Conservation (phyloP, 2,113 vertebrate species). For the Aegithalos caudatus region DNA sequence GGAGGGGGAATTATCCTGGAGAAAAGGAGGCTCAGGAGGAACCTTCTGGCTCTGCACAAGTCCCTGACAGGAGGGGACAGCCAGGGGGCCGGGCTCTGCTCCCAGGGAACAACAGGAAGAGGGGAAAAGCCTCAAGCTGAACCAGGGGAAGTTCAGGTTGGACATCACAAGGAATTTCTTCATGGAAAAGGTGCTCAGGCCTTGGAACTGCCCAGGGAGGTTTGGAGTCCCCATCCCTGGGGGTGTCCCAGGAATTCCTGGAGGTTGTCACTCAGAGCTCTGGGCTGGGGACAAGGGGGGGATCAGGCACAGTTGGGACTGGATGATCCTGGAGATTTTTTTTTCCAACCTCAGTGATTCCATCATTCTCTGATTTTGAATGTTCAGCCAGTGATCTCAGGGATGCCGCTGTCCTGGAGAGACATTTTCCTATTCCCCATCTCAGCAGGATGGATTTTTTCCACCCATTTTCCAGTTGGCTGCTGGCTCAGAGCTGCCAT, state of each 20-base stretch:
- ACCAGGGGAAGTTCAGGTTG: accelerated
- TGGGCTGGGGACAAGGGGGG: background rate
- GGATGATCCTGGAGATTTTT: accelerated
- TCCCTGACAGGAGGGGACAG: background rate
- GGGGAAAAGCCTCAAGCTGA: accelerated
- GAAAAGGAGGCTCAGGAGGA: background rate
- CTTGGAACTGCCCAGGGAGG: accelerated
- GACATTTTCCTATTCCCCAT: background rate
- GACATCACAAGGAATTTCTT: accelerated
- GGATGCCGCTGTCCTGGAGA: background rate
- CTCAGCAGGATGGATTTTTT: background rate
- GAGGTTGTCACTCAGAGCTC: accelerated
- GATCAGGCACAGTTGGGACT: background rate
- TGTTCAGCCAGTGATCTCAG: background rate
- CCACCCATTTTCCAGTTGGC: background rate
- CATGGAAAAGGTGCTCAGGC: background rate
- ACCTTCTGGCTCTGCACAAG: background rate
- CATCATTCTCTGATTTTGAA: background rate
- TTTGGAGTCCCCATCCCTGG: background rate
- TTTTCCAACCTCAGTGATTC: background rate
- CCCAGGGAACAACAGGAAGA: background rate
- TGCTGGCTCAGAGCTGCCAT: conserved; percentile 3
- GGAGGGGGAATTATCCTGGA: background rate
- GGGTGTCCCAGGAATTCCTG: background rate
- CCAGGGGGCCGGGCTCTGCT: accelerated